phyloP scores from a whole-genome alignment of 2,113 vertebrate species.

The Okapia johnstoni region DNA sequence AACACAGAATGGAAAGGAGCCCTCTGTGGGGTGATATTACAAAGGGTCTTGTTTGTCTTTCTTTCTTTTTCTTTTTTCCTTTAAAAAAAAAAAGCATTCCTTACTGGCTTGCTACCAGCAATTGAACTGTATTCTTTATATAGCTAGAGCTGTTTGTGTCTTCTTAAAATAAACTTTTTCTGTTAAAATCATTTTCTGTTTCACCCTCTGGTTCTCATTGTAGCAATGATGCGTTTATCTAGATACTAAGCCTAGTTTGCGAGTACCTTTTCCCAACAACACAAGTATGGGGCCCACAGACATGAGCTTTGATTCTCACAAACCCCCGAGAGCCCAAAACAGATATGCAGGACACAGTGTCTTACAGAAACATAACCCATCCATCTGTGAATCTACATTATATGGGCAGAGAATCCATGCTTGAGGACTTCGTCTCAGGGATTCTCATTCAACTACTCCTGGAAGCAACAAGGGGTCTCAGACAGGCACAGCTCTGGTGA shows the following conservation, averaged over 20 bases:
- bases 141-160: conserved; percentile 71
- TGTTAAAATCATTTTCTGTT: conserved; percentile 47
- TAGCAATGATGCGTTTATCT: conserved; percentile 5
- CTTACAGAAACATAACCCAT: not conserved
- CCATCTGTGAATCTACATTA: not conserved
- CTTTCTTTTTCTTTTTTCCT: not conserved
- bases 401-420: not conserved
- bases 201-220: conserved; percentile 45
- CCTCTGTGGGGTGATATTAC: conserved; percentile 34
- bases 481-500: not conserved
- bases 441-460: not conserved
- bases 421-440: not conserved
- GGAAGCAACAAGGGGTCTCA: not conserved
- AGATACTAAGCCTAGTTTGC: not conserved
- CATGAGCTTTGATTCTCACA: not conserved
- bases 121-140: conserved; percentile 68
- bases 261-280: not conserved
- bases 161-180: conserved; percentile 73
- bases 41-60: conserved; percentile 53
- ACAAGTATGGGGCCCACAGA: not conserved
- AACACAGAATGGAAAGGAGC: conserved; percentile 37
- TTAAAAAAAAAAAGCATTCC: conserved; percentile 27
- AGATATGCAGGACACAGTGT: not conserved
- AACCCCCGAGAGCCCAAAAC: not conserved
- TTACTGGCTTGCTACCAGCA: conserved; percentile 69